Evolutionary conservation across 1,140 invertebrate species (phyloP), one percentile per base, ranked within the genome.

Genomic region (Mactra quadrangularis): DNA sequence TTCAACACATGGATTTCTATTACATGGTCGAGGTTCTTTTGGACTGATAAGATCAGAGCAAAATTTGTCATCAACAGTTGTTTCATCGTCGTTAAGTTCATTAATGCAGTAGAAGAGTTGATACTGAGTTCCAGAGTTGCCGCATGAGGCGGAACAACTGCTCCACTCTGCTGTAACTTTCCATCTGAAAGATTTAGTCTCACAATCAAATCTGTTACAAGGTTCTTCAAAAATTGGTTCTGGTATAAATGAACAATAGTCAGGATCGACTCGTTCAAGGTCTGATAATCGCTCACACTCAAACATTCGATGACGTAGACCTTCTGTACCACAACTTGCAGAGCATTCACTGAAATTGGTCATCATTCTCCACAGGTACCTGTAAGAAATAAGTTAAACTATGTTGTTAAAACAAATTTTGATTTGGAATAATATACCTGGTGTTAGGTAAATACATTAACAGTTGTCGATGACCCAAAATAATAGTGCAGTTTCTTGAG

Each of bases 331-430:
- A 85, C 95, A 96, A 2, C 94, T 95, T 3, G 94, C 92, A 17
- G 94, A 94, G 88, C 95, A 96, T 25, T 93, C 92, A 89, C 96
- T 95, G 95, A 95, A 96, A 13, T 94, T 92, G 1, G 94, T 95
- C 0, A 94, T 82, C 11, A 94, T 87, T 95, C 95, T 96, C 77
- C 94, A 87, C 27, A 64, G 75, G 62, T 81, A 87, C n/a, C 86
- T 87, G 64, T 17, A 13, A 41, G 31, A 31, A 29, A 31, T n/a
- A 29, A 62, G 6, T 15, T 55, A 33, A 15, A 62, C 59, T n/a
- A n/a, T n/a, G n/a, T n/a, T n/a, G n/a, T n/a, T n/a, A n/a, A n/a
- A n/a, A n/a, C n/a, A n/a, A n/a, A n/a, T n/a, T n/a, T n/a, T n/a
- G n/a, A n/a, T n/a, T n/a, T n/a, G n/a, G n/a, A n/a, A n/a, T n/a